These are phyloP conservation scores for Melanostoma scalare DNA, from an alignment of 2,888 invertebrate species.

Conservation along the genomic window DNA sequence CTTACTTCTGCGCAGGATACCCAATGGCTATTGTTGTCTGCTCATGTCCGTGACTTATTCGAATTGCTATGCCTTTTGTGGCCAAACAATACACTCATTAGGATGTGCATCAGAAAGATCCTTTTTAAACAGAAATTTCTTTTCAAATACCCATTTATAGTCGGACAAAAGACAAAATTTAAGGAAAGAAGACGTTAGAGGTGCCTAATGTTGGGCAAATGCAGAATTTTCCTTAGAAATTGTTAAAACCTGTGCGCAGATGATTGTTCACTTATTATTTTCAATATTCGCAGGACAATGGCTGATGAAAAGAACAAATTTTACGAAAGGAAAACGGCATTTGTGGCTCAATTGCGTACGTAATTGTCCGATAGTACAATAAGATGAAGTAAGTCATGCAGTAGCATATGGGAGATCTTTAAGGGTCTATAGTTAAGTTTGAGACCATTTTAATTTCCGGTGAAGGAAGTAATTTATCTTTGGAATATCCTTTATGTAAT, in stretches of 20 bases:
- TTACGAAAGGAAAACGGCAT: conserved; percentile 19
- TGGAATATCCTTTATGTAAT: conserved; percentile 19
- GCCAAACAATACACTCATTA: conserved; percentile 63
- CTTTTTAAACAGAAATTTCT: conserved; percentile 14
- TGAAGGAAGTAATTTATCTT: conserved; percentile 8
- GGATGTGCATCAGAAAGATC: conserved; percentile 35
- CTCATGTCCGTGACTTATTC: conserved; percentile 52
- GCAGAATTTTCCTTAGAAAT: conserved; percentile 22
- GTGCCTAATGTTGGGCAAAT: conserved; percentile 64
- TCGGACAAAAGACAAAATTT: conserved; percentile 58
- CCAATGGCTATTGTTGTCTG: conserved; percentile 7
- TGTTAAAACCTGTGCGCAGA: conserved; percentile 31
- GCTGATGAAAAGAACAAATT: conserved; percentile 29
- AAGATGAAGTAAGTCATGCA: conserved; percentile 14
- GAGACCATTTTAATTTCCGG: conserved; percentile 33
- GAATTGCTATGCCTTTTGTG: conserved; percentile 48
- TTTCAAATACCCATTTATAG: conserved; percentile 1
- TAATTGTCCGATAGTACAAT: conserved; percentile 50
- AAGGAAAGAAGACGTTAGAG: conserved; percentile 62
- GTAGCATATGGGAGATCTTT: conserved; percentile 45
- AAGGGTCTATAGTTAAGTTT: background rate
- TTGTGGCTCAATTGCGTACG: conserved; percentile 63
- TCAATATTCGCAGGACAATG: conserved; percentile 45
- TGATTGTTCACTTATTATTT: conserved; percentile 31
- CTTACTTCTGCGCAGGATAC: conserved; percentile 9